phyloP scores from a whole-genome alignment of 2,797 vertebrate genomes.

The Chelon auratus region DNA sequence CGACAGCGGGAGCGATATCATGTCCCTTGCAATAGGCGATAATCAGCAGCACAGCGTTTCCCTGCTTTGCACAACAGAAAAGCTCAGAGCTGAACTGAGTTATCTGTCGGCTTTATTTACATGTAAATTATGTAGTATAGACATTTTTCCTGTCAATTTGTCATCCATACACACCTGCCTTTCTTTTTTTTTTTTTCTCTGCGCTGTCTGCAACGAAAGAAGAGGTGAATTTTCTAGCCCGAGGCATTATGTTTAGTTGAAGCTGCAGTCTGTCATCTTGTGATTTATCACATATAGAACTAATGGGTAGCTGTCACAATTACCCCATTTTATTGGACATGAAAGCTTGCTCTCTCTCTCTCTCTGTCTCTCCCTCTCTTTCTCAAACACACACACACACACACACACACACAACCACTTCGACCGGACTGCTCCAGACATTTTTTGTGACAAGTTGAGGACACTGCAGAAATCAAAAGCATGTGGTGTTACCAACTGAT shows the following conservation, averaged over 20 bases:
- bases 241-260: constrained; percentile 79
- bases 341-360: constrained; percentile 46
- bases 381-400: neutral
- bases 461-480: constrained; percentile 56
- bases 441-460: constrained; percentile 61
- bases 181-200: neutral
- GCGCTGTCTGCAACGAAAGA: constrained; percentile 38
- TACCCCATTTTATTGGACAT: constrained; percentile 77
- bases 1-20: neutral
- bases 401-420: constrained; percentile 36
- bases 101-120: neutral
- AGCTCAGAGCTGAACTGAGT: constrained; percentile 18
- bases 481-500: constrained; percentile 39
- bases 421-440: constrained; percentile 64
- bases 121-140: constrained; percentile 13
- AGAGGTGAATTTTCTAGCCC: constrained; percentile 55
- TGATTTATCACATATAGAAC: constrained; percentile 81
- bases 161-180: constrained; percentile 29
- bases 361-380: neutral
- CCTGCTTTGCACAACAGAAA: neutral
- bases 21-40: constrained; percentile 1
- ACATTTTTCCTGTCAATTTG: neutral
- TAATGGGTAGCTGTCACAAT: constrained; percentile 78
- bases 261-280: constrained; percentile 79
- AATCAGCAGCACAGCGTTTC: constrained; percentile 9